These are phyloP conservation scores for Pseudorhiza aurosa DNA, from an alignment of 30 jellyfish, hydroid and myxozoan genomes.

Conservation along the genomic window DNA sequence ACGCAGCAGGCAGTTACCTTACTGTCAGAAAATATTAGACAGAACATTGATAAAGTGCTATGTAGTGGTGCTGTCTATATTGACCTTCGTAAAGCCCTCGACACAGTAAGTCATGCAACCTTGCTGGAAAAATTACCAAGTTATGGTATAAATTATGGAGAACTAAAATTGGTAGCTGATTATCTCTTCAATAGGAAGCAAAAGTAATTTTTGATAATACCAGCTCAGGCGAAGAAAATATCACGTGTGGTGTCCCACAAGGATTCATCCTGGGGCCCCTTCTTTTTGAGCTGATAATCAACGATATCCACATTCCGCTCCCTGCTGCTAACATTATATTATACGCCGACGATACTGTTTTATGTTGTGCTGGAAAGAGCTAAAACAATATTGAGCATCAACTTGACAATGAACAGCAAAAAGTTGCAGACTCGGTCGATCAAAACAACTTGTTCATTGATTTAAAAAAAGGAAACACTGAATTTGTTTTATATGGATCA, in stretches of 20 bases:
- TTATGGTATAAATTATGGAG: constrained; percentile 38
- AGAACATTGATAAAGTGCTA: constrained; percentile 68
- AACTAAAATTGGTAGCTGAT: constrained; percentile 35
- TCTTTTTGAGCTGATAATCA: constrained; percentile 31
- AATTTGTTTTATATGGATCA: no score
- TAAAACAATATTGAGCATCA: neutral
- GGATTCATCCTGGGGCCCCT: constrained; percentile 45
- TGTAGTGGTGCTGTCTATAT: constrained; percentile 67
- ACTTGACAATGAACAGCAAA: constrained; percentile 18
- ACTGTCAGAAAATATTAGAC: constrained; percentile 42
- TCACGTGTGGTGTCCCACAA: constrained; percentile 31
- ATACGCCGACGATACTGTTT: constrained; percentile 21
- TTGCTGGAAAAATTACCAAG: constrained; percentile 29
- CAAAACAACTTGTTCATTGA: no score
- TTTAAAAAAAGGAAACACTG: no score
- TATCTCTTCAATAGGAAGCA: constrained; percentile 52
- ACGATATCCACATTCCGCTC: constrained; percentile 33
- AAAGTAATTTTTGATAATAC: constrained; percentile 14
- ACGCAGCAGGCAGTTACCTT: constrained; percentile 69
- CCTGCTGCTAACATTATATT: constrained; percentile 39
- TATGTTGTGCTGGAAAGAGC: constrained; percentile 12
- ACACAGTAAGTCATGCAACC: constrained; percentile 61
- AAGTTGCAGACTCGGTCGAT: no score
- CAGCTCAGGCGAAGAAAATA: constrained; percentile 23
- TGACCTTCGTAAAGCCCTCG: constrained; percentile 57